Conservation (phyloP, 2,888 invertebrate species). For the Epiblema foenella region DNA sequence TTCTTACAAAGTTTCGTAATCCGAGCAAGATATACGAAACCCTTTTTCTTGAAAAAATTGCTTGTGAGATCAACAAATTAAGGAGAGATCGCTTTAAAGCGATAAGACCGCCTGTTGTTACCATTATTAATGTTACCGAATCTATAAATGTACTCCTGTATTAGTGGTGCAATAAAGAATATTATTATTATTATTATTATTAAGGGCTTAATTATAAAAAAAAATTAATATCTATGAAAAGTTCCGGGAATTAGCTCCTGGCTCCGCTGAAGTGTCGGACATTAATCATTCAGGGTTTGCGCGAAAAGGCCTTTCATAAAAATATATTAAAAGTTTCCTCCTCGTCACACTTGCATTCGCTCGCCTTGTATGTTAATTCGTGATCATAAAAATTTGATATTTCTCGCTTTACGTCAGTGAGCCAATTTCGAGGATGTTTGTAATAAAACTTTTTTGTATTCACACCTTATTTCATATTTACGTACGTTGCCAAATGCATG, state of each 20-base stretch:
- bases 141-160: too few species aligned
- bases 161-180: too few species aligned
- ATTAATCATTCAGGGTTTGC: slow-evolving; percentile 78
- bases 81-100: too few species aligned
- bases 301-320: slow-evolving; percentile 76
- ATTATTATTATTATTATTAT: too few species aligned
- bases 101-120: too few species aligned
- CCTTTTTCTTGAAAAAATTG: slow-evolving; percentile 24
- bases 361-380: slow-evolving; percentile 78
- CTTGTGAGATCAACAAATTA: slow-evolving; percentile 50
- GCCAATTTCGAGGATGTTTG: slow-evolving; percentile 52
- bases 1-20: neutral
- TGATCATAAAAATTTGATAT: slow-evolving; percentile 68
- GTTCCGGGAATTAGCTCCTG: slow-evolving; percentile 66
- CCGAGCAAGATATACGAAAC: slow-evolving; percentile 23
- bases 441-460: slow-evolving; percentile 39
- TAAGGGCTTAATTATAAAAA: slow-evolving; percentile 67
- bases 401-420: slow-evolving; percentile 63
- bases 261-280: slow-evolving; percentile 69
- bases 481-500: neutral
- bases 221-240: slow-evolving; percentile 56
- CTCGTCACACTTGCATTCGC: slow-evolving; percentile 68
- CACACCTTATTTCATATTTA: slow-evolving; percentile 9
- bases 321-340: slow-evolving; percentile 78
- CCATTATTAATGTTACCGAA: too few species aligned